Conservation (phyloP, 2,797 vertebrate genomes). For the Pseudotriccus pelzelni region DNA sequence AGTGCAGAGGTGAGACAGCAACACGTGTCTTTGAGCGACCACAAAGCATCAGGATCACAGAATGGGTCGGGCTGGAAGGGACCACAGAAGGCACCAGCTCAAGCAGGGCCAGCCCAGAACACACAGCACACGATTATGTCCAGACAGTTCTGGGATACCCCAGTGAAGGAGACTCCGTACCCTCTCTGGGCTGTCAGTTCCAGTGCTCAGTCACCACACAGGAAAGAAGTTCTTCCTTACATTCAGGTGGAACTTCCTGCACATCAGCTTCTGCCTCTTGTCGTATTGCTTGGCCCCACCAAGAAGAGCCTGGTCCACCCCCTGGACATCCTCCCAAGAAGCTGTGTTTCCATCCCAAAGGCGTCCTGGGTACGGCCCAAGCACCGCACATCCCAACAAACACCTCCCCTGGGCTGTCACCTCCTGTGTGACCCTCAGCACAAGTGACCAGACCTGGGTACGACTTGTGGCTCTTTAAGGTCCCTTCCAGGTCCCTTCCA, state of each 20-base stretch:
- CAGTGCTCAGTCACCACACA: neutral
- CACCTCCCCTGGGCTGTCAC: neutral
- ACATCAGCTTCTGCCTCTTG: neutral
- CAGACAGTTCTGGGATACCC: neutral
- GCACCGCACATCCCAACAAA: neutral
- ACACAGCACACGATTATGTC: neutral
- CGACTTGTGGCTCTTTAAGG: neutral
- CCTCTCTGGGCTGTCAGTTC: neutral
- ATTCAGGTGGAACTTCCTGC: neutral
- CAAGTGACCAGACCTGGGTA: rapidly evolving
- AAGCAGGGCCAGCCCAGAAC: neutral
- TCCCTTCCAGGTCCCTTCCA: neutral
- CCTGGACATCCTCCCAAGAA: neutral
- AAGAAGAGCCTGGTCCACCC: neutral
- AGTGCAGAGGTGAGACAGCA: neutral
- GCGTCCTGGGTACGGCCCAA: rapidly evolving
- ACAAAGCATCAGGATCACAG: neutral
- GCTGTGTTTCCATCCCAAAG: neutral
- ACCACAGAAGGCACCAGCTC: neutral
- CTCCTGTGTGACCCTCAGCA: neutral
- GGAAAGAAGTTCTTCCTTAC: neutral
- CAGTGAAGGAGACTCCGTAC: neutral
- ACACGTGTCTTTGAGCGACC: rapidly evolving
- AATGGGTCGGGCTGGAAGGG: neutral
- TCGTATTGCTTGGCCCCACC: neutral